Conservation (phyloP, 30 jellyfish, hydroid and myxozoan genomes). For the Cassiopea andromeda region DNA sequence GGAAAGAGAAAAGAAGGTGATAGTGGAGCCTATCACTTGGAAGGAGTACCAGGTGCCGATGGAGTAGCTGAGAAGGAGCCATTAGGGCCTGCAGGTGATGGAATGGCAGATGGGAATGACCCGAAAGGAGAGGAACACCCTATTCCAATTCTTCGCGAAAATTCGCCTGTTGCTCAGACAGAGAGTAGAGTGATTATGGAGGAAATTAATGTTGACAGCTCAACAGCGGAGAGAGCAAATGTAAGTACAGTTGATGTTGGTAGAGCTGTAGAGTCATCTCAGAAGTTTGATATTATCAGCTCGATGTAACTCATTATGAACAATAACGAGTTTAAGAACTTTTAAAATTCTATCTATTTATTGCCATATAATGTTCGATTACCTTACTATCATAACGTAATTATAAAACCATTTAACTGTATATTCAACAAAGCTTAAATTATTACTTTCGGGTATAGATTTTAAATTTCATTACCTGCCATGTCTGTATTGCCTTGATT, state of each 20-base stretch:
- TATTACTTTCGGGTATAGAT: constrained; percentile 61
- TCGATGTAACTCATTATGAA: constrained; percentile 13
- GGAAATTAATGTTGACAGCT: not conserved
- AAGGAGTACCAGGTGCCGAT: not conserved
- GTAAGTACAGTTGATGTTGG: constrained; percentile 38
- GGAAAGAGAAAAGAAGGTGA: constrained; percentile 32
- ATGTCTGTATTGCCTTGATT: not conserved
- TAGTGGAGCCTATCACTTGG: not conserved
- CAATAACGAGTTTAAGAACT: constrained; percentile 15
- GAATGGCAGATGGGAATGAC: constrained; percentile 9
- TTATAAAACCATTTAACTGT: constrained; percentile 47
- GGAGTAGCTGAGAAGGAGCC: constrained; percentile 16
- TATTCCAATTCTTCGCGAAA: not conserved
- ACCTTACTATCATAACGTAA: constrained; percentile 38
- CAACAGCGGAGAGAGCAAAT: not conserved
- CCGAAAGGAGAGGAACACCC: constrained; percentile 11
- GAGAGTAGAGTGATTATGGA: not conserved
- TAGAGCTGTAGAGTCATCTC: constrained; percentile 10
- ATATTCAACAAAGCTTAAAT: constrained; percentile 68
- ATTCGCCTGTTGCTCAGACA: not conserved
- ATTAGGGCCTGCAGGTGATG: not conserved
- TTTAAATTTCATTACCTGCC: constrained; percentile 9
- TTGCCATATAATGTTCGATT: constrained; percentile 51
- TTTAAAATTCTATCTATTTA: constrained; percentile 45
- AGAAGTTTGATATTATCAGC: constrained; percentile 43